phyloP scores from a whole-genome alignment of 2,797 vertebrate species.

The Ceyx erithaca region DNA sequence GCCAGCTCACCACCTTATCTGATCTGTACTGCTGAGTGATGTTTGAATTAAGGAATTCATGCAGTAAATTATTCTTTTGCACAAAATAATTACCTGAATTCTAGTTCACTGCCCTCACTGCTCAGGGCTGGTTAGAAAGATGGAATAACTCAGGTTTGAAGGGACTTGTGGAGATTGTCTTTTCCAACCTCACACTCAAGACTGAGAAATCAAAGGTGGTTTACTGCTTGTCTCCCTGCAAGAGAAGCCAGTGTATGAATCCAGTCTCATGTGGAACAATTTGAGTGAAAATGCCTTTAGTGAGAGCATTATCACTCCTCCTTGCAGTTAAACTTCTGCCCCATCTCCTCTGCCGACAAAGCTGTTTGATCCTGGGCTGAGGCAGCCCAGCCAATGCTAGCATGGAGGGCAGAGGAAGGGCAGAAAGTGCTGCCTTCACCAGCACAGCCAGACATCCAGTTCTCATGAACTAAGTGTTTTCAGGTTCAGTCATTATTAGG shows the following conservation, averaged over 20 bases:
- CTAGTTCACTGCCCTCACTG: neutral
- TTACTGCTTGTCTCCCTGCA: neutral
- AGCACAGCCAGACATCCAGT: fast-evolving
- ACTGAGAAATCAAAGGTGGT: neutral
- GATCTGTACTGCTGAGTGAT: neutral
- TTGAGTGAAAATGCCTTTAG: neutral
- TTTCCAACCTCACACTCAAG: neutral
- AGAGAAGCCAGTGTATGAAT: neutral
- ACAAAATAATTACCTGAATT: neutral
- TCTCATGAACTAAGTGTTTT: neutral
- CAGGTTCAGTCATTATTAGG: neutral
- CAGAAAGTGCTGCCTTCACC: neutral
- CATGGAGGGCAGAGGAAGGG: neutral
- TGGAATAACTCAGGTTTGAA: neutral
- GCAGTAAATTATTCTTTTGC: neutral
- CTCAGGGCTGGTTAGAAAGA: neutral
- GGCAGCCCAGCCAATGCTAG: neutral
- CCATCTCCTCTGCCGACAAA: fast-evolving
- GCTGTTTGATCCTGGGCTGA: neutral
- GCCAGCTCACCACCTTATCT: neutral
- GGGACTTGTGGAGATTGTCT: neutral
- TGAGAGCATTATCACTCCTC: neutral
- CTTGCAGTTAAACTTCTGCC: neutral
- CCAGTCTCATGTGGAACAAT: neutral
- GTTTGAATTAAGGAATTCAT: neutral